Percentiles rank a stretch among this genome's conserved stretches.
Conservation (phyloP, 2,113 vertebrate species). For the Maylandia zebra region DNA sequence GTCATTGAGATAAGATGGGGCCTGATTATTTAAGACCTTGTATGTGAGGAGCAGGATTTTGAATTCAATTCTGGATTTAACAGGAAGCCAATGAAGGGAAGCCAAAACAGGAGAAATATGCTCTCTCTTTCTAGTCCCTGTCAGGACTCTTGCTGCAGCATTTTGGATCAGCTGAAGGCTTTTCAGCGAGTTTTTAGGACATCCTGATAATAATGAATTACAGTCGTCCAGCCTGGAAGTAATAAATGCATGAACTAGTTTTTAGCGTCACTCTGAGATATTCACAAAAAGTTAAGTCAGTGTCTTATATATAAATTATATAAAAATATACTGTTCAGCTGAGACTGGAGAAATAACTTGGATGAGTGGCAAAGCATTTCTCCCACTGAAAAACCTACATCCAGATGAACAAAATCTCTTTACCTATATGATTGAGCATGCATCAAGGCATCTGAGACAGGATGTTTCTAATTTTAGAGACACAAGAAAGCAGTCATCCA, state of each 20-base stretch:
- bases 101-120: rapidly evolving
- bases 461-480: neutral
- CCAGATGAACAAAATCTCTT: neutral
- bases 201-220: neutral
- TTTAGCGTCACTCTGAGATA: neutral
- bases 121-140: neutral
- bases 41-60: neutral
- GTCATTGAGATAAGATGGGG: neutral
- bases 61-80: neutral
- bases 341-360: neutral
- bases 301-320: neutral
- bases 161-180: neutral
- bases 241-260: neutral
- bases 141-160: neutral
- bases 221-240: rapidly evolving
- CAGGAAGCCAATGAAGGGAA: neutral
- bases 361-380: neutral
- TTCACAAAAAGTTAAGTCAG: neutral
- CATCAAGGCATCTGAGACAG: neutral
- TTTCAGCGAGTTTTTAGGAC: rapidly evolving
- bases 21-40: neutral
- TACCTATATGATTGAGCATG: neutral
- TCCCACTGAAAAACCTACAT: neutral
- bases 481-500: neutral
- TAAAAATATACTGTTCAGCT: neutral